Percentiles rank a stretch among this genome's conserved stretches.
Conservation (phyloP, 2,113 vertebrate genomes). For the Hystrix cristata region DNA sequence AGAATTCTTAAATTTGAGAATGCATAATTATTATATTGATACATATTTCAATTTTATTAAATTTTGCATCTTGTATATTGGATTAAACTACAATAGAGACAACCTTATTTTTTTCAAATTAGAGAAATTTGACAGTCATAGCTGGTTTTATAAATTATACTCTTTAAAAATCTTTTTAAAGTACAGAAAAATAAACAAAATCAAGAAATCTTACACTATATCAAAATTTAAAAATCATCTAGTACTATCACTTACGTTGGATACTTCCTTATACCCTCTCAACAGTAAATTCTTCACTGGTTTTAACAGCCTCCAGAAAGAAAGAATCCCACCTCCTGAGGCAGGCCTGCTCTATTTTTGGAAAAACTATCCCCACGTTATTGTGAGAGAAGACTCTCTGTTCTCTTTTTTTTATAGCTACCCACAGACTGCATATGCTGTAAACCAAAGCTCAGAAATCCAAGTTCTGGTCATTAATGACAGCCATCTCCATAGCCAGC, state of each 20-base stretch:
- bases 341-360: neutral
- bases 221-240: neutral
- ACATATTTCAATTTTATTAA: neutral
- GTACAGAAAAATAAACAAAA: neutral
- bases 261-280: neutral
- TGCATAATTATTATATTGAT: neutral
- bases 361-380: neutral
- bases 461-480: neutral
- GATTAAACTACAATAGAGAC: neutral
- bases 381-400: neutral
- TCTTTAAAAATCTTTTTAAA: neutral
- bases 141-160: neutral
- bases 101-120: neutral
- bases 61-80: neutral
- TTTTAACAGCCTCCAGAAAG: neutral
- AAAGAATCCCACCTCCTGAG: conserved; percentile 23
- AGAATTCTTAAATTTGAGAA: neutral
- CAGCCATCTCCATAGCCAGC: neutral
- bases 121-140: conserved; percentile 38
- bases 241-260: neutral
- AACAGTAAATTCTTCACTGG: neutral
- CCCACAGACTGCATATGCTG: neutral
- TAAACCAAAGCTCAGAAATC: neutral
- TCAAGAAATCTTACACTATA: neutral
- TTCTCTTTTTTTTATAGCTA: neutral